Evolutionary conservation across 2,797 vertebrate species (phyloP), one percentile per base, ranked within the genome.

Genomic region (Phrynocephalus vlangalii): DNA sequence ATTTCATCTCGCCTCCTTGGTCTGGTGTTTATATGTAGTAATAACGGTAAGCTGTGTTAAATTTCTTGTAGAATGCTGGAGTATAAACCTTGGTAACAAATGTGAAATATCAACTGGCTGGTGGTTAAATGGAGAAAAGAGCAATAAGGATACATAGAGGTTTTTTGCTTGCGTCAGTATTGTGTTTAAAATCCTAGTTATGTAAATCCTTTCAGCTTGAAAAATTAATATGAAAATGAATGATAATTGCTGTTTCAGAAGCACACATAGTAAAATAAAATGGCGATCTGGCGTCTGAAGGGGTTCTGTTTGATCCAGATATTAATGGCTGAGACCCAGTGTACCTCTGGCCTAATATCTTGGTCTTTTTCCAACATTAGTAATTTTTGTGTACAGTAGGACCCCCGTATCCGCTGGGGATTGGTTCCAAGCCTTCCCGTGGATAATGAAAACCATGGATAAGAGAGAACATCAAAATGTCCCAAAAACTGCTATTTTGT

Each of bases 11-110:
- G 97, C 97, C 95, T 99, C 98, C 0, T 96, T 98, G 83, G 92
- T 98, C 18, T 99, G 99, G 98, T 98, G 98, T 93, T 95, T 98
- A 85, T 99, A 99, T 26, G 96, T 99, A 87, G 96, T 98, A 9
- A 93, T 97, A 87, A 97, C 98, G 92, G 99, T 99, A 94, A 71
- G 86, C 22, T 48, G 10, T 20, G n/a, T 44, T 48, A 22, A 60
- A 52, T 28, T 70, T 56, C 66, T 9, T 24, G 63, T 33, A 6
- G 56, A 33, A 24, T 75, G 22, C 0, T 6, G 9, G 33, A 56
- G 1, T 22, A n/a, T 60, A 66, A 82, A 50, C 68, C 48, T 30
- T 44, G 48, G 5, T 38, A 73, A 30, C 13, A 50, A 85, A 70
- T 16, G 11, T 24, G 5, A 10, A 9, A 33, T 10, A 24, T 24